These are phyloP conservation scores for Cygnus buccinator DNA, from an alignment of 2,113 vertebrate species.

Conservation along the genomic window DNA sequence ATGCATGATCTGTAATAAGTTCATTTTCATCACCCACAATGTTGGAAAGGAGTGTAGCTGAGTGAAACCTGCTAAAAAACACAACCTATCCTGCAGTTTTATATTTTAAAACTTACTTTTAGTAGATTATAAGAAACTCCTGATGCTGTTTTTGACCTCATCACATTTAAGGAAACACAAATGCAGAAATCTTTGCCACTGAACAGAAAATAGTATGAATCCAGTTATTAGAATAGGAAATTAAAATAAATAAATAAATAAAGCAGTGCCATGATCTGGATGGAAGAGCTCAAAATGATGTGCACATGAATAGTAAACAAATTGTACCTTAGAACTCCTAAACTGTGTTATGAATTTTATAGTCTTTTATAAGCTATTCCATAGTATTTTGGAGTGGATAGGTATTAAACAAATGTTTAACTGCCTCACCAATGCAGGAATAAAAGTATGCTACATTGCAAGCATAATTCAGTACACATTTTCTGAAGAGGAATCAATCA, in stretches of 20 bases:
- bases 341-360: background rate
- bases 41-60: background rate
- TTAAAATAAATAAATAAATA: too few relatives aligned
- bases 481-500: background rate
- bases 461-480: background rate
- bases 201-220: background rate
- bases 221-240: background rate
- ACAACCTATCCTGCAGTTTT: background rate
- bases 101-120: background rate
- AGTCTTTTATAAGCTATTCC: conserved; percentile 20
- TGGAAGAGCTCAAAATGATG: background rate
- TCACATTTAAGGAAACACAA: background rate
- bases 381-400: background rate
- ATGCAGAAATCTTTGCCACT: background rate
- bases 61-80: background rate
- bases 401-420: conserved; percentile 17
- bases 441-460: background rate
- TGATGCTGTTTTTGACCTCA: background rate
- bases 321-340: background rate
- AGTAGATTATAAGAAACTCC: background rate
- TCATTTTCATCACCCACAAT: background rate
- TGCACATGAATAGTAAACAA: background rate
- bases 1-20: background rate
- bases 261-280: background rate
- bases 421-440: background rate